Base-by-base conservation (phyloP, 2,888 invertebrate species). In the Gortyna flavago region DNA sequence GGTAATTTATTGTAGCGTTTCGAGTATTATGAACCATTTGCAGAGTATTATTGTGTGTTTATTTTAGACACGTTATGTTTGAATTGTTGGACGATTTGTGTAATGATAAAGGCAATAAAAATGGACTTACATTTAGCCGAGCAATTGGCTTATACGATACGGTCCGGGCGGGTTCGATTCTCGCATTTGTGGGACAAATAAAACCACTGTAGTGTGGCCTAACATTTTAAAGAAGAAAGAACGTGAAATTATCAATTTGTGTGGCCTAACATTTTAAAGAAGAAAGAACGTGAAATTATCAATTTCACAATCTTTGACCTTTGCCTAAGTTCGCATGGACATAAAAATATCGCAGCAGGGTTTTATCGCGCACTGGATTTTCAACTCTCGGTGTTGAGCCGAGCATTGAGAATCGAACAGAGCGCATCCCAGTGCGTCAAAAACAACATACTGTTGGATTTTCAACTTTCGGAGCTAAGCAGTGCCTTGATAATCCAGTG, bases 11-110 rank as follows among this genome's bases (percentile, higher is more conserved):
- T 81, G 72, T 61, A 70, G 59, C 64, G 73, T 73, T 83, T 64
- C 57, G 59, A 81, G 70, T 85, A 71, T 76, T 85, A 73, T 71
- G 81, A 81, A 73, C 66, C 81, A 81, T 83, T 83, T 85, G n/a
- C 71, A 25, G 48, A 72, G 61, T 75, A 59, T 75, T 85, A 83
- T 69, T 57, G 48, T 80, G 81, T 75, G 69, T 83, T 81, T 85
- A 75, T 81, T 85, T 81, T 64, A 72, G 75, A 85, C 81, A 72
- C 65, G 71, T 74, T 69, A 68, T 59, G 64, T 72, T 75, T 51
- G 64, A 72, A 68, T 65, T 75, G 71, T 72, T 61, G 44, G 84
- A 75, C 51, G 66, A 59, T 71, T 80, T 62, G 48, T 71, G 70
- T 74, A 71, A 74, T 80, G 62, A 54, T 71, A 64, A 78, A 75